Percentiles rank a stretch among this genome's conserved stretches.
These are phyloP conservation scores for Chloroceryle aenea DNA, from an alignment of 2,113 vertebrate species.

Conservation along the genomic window DNA sequence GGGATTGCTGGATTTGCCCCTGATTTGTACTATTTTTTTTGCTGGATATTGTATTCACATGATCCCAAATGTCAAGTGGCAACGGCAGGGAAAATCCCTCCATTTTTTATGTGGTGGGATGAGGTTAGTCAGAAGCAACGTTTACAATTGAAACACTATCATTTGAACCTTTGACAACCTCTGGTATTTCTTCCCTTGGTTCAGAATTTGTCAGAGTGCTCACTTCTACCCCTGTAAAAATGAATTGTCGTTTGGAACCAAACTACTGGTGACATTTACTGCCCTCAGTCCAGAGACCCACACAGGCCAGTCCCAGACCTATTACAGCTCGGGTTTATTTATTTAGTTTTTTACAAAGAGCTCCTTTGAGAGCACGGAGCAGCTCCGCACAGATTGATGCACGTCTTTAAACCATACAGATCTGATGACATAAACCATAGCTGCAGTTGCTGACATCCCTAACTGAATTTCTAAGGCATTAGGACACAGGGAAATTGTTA, in stretches of 20 bases:
- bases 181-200: background rate
- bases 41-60: background rate
- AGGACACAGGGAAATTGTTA: background rate
- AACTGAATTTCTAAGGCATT: background rate
- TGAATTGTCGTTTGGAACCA: background rate
- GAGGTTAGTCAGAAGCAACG: background rate
- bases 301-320: background rate
- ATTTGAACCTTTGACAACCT: background rate
- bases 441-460: background rate
- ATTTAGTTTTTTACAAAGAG: background rate
- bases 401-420: background rate
- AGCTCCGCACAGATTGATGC: background rate
- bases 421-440: background rate
- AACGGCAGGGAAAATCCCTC: background rate
- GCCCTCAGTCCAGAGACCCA: background rate
- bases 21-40: too few relatives aligned
- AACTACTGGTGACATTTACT: constrained; percentile 5
- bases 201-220: background rate
- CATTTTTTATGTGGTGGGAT: background rate
- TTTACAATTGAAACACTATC: background rate
- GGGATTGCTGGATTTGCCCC: background rate
- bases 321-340: background rate
- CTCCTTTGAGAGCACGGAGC: background rate
- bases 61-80: background rate
- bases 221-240: background rate